A percentile compares a stretch with the other conserved stretches of the same genome.
phyloP scores from a whole-genome alignment of 2,113 vertebrate genomes.

The Numida meleagris region DNA sequence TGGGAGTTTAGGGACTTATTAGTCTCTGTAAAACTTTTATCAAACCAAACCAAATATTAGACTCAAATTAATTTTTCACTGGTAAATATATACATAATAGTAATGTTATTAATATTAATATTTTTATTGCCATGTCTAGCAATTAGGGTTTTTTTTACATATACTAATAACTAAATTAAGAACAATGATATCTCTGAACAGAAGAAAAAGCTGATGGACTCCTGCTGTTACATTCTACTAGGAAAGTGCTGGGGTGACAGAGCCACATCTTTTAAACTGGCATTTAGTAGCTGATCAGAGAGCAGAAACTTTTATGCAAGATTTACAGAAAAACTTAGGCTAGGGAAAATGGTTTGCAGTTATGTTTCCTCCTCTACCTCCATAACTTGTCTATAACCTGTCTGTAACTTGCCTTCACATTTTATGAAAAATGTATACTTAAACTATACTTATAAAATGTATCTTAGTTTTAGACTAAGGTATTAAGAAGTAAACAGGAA shows the following conservation, averaged over 20 bases:
- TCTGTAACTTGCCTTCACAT: background rate
- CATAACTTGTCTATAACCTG: background rate
- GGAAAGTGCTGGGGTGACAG: background rate
- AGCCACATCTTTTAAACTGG: background rate
- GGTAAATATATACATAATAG: background rate
- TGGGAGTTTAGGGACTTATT: constrained; percentile 14
- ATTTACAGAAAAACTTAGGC: background rate
- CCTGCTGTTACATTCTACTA: background rate
- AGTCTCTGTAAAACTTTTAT: background rate
- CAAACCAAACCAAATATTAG: background rate
- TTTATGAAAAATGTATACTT: background rate
- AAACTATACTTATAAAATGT: no score
- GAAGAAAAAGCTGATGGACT: background rate
- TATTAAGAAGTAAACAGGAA: background rate
- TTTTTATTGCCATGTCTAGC: background rate
- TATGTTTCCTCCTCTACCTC: accelerated
- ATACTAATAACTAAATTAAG: background rate
- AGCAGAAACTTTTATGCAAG: background rate
- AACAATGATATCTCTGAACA: background rate
- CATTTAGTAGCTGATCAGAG: background rate
- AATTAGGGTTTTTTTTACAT: background rate
- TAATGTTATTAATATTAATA: background rate
- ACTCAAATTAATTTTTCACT: background rate
- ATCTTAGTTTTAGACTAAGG: background rate
- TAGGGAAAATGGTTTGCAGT: background rate